Evolutionary conservation across 2,797 vertebrate species (phyloP).

Genomic region (Parauchenoglanis punctatus): DNA sequence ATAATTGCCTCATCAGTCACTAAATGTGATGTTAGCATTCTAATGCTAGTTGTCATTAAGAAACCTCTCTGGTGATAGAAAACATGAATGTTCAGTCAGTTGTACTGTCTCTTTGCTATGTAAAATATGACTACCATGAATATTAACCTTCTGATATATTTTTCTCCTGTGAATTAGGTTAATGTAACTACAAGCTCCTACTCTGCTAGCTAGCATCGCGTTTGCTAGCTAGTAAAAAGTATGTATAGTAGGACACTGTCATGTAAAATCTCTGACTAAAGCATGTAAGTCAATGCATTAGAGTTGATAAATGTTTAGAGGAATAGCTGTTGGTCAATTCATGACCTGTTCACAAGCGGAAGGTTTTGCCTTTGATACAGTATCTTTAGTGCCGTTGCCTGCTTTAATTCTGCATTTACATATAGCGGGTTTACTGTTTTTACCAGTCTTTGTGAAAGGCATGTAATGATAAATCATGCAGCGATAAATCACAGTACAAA

Average conservation of each 20-base stretch:
- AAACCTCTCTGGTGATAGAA: neutral
- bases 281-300: neutral
- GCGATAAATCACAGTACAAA: too few species aligned
- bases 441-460: neutral
- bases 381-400: neutral
- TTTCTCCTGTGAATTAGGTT: neutral
- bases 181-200: neutral
- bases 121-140: neutral
- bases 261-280: neutral
- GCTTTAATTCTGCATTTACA: neutral
- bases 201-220: neutral
- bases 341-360: neutral
- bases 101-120: neutral
- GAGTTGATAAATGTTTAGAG: neutral
- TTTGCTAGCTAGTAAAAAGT: neutral
- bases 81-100: neutral
- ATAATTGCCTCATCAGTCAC: neutral
- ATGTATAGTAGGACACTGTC: fast-evolving
- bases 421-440: neutral
- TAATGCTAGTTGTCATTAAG: neutral
- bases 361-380: neutral
- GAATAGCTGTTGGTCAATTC: neutral
- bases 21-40: neutral
- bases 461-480: too few species aligned
- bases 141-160: neutral